phyloP scores from a whole-genome alignment of 2,888 invertebrate genomes.

The Xestia xanthographa region DNA sequence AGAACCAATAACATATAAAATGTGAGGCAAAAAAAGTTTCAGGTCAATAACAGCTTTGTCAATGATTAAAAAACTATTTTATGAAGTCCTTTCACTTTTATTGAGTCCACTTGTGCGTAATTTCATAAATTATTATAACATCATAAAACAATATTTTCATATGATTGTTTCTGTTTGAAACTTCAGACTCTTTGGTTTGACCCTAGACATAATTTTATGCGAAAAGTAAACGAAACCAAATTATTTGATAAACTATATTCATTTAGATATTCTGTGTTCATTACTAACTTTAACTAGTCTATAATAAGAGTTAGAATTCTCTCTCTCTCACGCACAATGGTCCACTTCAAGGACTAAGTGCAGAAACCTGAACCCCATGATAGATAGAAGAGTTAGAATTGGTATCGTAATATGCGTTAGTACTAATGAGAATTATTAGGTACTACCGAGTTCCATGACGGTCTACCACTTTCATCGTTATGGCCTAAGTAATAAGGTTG shows the following conservation, averaged over 20 bases:
- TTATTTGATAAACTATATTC: background rate
- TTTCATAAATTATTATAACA: slow-evolving; percentile 19
- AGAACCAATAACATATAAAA: background rate
- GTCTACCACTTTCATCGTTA: background rate
- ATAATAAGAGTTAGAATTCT: too few relatives aligned
- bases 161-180: background rate
- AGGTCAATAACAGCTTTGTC: slow-evolving; percentile 6
- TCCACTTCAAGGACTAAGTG: too few relatives aligned
- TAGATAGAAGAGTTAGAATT: too few relatives aligned
- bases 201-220: background rate
- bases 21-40: background rate
- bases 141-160: background rate
- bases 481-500: background rate
- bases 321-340: too few relatives aligned
- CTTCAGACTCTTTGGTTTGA: background rate
- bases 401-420: background rate
- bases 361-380: too few relatives aligned
- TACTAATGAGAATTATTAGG: background rate
- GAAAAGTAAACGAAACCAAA: slow-evolving; percentile 5
- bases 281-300: background rate
- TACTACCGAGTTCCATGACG: too few relatives aligned
- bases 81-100: slow-evolving; percentile 12
- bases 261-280: background rate
- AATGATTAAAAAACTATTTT: slow-evolving; percentile 32
- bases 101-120: background rate